These are phyloP conservation scores for Chloropsis cyanopogon DNA, from an alignment of 2,113 vertebrate genomes.

Conservation along the genomic window DNA sequence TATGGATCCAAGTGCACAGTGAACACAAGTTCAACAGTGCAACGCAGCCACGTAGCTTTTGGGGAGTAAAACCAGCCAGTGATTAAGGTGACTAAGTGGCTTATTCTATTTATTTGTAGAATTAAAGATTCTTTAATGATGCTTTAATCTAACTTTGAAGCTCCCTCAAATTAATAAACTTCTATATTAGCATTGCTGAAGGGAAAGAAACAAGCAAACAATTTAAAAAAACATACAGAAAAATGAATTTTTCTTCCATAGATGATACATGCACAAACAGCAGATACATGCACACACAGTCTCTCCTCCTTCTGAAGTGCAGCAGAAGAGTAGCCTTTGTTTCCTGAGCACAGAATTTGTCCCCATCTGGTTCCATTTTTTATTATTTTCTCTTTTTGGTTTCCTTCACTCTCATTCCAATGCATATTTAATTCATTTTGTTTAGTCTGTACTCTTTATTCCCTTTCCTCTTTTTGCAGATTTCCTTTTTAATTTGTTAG, in stretches of 20 bases:
- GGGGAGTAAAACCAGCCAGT: not conserved
- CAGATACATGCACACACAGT: not conserved
- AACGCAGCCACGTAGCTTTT: not conserved
- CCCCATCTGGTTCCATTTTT: conserved; percentile 55
- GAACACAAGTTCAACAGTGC: not conserved
- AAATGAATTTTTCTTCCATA: not conserved
- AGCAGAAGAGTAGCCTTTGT: not conserved
- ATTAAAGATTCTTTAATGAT: not conserved
- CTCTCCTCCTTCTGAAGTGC: not conserved
- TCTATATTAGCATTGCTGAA: not conserved
- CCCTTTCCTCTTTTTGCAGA: conserved; percentile 25
- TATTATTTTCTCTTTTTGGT: not conserved
- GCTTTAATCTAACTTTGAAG: not conserved
- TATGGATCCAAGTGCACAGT: not conserved
- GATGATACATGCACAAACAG: not conserved
- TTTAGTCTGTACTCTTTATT: conserved; percentile 43
- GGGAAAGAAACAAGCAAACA: not conserved
- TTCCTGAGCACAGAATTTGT: not conserved
- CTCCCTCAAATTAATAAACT: not conserved
- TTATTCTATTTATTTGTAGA: not conserved
- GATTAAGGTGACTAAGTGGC: not conserved
- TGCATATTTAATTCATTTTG: conserved; percentile 38
- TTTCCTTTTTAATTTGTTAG: conserved; percentile 17
- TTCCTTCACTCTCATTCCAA: conserved; percentile 24
- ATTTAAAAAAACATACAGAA: not conserved